phyloP scores from a whole-genome alignment of 2,113 vertebrate species.

The Brachirus orientalis region DNA sequence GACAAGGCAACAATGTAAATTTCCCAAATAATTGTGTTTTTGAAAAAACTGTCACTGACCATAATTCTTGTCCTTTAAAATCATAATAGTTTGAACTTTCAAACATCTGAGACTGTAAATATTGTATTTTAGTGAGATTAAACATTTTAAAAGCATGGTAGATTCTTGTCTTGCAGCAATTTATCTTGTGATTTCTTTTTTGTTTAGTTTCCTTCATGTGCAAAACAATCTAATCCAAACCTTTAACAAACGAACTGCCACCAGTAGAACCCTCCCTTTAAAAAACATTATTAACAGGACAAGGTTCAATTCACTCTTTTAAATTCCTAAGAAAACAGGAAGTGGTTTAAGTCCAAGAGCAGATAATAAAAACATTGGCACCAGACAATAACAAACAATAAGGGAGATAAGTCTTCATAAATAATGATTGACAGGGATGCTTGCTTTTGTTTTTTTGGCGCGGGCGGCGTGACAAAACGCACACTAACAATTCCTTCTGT shows the following conservation, averaged over 20 bases:
- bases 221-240: constrained; percentile 77
- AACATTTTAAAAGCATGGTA: constrained; percentile 67
- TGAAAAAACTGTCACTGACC: too few relatives aligned
- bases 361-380: constrained; percentile 7
- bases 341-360: constrained; percentile 14
- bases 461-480: too few relatives aligned
- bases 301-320: constrained; percentile 46
- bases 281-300: constrained; percentile 54
- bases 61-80: constrained; percentile 28
- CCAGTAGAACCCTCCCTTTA: constrained; percentile 45
- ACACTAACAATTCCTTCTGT: too few relatives aligned
- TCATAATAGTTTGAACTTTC: constrained; percentile 38
- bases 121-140: constrained; percentile 58
- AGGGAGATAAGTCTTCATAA: constrained; percentile 11
- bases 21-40: too few relatives aligned
- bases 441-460: too few relatives aligned
- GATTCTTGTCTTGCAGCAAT: constrained; percentile 33
- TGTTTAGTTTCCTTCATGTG: constrained; percentile 64
- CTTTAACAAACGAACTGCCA: constrained; percentile 66
- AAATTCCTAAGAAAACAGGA: constrained; percentile 16
- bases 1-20: constrained; percentile 9
- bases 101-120: constrained; percentile 65
- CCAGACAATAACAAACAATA: constrained; percentile 11
- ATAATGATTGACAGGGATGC: constrained; percentile 18
- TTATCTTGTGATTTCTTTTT: constrained; percentile 40